Evolutionary conservation across 2,113 vertebrate genomes (phyloP).

Genomic region (Brachypteracias leptosomus): DNA sequence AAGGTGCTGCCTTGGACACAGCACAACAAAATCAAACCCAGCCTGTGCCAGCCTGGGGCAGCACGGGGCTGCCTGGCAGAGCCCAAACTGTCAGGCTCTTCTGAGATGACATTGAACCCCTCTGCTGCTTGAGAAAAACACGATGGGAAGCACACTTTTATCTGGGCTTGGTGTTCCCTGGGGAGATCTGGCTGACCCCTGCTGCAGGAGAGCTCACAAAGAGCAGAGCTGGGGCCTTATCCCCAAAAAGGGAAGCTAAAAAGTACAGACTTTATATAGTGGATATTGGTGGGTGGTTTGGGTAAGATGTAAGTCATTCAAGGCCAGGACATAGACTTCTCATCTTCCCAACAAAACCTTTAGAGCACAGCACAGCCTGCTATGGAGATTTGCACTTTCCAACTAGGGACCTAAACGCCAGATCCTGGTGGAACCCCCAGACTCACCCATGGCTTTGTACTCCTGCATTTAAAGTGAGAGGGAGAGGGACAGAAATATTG

Average conservation of each 20-base stretch:
- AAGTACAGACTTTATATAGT: accelerated
- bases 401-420: no score
- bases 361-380: neutral
- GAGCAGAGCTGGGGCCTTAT: neutral
- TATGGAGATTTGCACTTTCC: accelerated
- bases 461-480: neutral
- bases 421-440: neutral
- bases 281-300: no score
- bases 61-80: neutral
- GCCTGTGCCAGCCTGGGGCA: neutral
- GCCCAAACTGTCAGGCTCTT: neutral
- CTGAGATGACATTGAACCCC: neutral
- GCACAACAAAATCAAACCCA: neutral
- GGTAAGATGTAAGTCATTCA: neutral
- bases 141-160: neutral
- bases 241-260: no score
- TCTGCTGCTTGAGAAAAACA: neutral
- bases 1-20: neutral
- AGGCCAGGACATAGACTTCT: neutral
- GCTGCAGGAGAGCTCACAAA: accelerated
- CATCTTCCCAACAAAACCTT: neutral
- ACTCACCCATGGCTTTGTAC: no score
- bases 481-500: neutral
- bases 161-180: neutral
- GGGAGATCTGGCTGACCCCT: no score